These are phyloP conservation scores for Brachionus asplanchnoidis DNA, from an alignment of 1,140 invertebrate genomes.

Conservation along the genomic window DNA sequence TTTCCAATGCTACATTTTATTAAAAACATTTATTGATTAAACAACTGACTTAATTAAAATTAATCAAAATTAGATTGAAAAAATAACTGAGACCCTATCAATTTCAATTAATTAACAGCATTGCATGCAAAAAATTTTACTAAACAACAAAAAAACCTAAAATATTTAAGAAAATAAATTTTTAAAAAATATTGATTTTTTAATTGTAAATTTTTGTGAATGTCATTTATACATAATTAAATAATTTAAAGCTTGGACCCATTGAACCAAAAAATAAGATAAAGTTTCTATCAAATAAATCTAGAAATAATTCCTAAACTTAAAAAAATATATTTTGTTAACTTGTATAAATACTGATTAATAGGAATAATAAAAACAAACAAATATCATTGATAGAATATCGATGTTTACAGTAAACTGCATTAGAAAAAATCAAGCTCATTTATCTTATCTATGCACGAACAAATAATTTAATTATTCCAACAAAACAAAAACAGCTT, in stretches of 20 bases:
- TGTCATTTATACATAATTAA: not conserved
- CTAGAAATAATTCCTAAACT: not conserved
- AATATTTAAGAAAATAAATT: not conserved
- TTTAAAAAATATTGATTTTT: not conserved
- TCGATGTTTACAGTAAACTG: not conserved
- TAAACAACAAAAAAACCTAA: too few species aligned
- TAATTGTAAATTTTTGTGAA: not conserved
- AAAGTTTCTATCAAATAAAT: not conserved
- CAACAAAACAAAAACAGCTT: not conserved
- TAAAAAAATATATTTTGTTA: not conserved
- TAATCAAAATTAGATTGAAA: not conserved
- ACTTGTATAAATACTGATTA: not conserved
- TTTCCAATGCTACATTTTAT: not conserved
- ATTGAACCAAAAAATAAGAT: not conserved
- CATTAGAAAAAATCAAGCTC: not conserved
- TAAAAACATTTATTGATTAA: not conserved
- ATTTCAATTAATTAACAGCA: not conserved
- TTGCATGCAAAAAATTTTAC: too few species aligned
- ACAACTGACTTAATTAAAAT: not conserved
- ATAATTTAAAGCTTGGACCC: not conserved
- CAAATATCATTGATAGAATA: not conserved
- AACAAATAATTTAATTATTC: not conserved
- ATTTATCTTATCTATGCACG: not conserved
- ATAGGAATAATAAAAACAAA: not conserved
- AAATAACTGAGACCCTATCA: too few species aligned